Evolutionary conservation across 2,113 vertebrate genomes (phyloP).

Genomic region (Sprattus sprattus): DNA sequence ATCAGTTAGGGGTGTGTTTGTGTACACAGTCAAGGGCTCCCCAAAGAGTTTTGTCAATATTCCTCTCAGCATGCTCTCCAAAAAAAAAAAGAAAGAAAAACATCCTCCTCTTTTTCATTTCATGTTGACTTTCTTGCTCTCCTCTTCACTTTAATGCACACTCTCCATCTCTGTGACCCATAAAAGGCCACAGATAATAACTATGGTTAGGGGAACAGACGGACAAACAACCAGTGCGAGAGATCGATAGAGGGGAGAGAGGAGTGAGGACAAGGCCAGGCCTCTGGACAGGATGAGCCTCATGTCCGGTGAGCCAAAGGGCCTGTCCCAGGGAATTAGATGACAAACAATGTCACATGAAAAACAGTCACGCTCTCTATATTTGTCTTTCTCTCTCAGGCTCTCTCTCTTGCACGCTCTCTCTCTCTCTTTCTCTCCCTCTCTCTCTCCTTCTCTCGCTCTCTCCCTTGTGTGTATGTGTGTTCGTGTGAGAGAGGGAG

Average conservation of each 20-base stretch:
- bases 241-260: background rate
- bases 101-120: background rate
- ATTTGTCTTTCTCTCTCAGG: too few species aligned
- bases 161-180: background rate
- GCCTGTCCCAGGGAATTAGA: too few species aligned
- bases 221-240: constrained; percentile 14
- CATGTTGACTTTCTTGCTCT: background rate
- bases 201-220: too few species aligned
- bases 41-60: constrained; percentile 11
- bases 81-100: background rate
- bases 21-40: background rate
- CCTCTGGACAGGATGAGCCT: too few species aligned
- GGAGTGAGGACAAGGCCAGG: too few species aligned
- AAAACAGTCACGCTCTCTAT: constrained; percentile 16
- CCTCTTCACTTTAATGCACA: background rate
- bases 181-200: too few species aligned
- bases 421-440: too few species aligned
- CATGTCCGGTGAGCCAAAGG: too few species aligned
- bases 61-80: background rate
- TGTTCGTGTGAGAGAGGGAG: constrained; percentile 30
- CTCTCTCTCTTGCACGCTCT: too few species aligned
- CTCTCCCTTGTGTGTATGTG: background rate
- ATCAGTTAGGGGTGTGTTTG: background rate
- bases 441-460: too few species aligned
- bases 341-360: background rate